These are phyloP conservation scores for Drosophila grimshawi DNA, from an alignment of 1,140 invertebrate genomes.

Conservation along the genomic window DNA sequence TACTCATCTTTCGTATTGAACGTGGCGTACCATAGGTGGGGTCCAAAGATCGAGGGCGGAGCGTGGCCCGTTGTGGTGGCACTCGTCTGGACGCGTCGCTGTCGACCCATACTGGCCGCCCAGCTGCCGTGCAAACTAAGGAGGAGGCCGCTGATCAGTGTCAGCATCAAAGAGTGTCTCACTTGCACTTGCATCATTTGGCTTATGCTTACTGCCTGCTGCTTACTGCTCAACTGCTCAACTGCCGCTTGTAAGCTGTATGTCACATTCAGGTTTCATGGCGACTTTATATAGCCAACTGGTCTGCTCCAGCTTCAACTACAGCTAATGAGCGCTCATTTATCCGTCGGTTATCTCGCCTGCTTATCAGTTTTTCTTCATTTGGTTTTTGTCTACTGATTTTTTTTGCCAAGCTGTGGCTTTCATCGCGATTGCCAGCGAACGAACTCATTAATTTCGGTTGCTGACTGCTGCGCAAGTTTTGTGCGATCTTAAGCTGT, in stretches of 20 bases:
- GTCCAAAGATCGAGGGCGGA: background rate
- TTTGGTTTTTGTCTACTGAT: background rate
- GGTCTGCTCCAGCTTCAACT: background rate
- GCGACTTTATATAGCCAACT: slow-evolving; percentile 49
- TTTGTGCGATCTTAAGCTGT: slow-evolving; percentile 35
- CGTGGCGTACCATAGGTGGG: slow-evolving; percentile 24
- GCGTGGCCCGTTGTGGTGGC: slow-evolving; percentile 2
- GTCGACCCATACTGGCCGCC: slow-evolving; percentile 4
- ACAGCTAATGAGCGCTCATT: slow-evolving; percentile 56
- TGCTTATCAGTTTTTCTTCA: slow-evolving; percentile 53
- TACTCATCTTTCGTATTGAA: slow-evolving; percentile 32
- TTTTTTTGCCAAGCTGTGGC: slow-evolving; percentile 5
- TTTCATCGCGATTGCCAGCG: slow-evolving; percentile 61
- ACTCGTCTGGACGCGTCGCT: slow-evolving; percentile 24
- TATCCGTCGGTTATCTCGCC: slow-evolving; percentile 47
- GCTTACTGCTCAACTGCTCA: background rate
- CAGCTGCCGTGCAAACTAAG: background rate
- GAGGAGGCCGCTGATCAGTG: slow-evolving; percentile 1
- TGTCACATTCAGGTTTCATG: background rate
- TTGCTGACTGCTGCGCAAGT: slow-evolving; percentile 24
- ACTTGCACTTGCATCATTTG: slow-evolving; percentile 16
- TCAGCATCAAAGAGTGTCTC: background rate
- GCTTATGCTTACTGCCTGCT: background rate
- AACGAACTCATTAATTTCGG: slow-evolving; percentile 58
- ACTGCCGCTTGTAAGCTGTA: slow-evolving; percentile 1